These are phyloP conservation scores for Andinoacara biseriatus DNA, from an alignment of 2,113 vertebrate species.

Conservation along the genomic window DNA sequence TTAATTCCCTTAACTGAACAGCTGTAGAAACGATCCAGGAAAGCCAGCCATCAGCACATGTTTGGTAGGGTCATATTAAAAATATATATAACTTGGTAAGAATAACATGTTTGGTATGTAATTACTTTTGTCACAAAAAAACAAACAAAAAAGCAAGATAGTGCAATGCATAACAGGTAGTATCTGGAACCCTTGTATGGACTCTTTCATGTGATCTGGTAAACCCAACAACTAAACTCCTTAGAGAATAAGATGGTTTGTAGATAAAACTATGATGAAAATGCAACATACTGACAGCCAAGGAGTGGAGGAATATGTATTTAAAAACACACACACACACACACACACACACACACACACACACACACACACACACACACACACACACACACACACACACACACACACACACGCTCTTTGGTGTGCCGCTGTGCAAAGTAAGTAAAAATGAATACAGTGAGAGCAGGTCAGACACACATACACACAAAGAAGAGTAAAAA, in stretches of 20 bases:
- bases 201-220: conserved; percentile 46
- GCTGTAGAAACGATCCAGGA: conserved; percentile 6
- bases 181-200: conserved; percentile 15
- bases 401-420: not conserved
- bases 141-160: not conserved
- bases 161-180: not conserved
- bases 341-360: too few species aligned
- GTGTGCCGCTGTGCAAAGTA: not conserved
- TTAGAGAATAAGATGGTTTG: not conserved
- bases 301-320: not conserved
- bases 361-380: conserved; percentile 1
- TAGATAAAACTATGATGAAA: not conserved
- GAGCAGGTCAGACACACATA: not conserved
- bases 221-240: conserved; percentile 20
- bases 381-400: conserved; percentile 20
- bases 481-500: not conserved
- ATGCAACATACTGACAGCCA: not conserved
- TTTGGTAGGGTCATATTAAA: not conserved
- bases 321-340: not conserved
- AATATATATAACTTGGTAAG: not conserved
- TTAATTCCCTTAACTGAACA: conserved; percentile 17
- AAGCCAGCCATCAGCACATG: not conserved
- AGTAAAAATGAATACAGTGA: conserved; percentile 3
- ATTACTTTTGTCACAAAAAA: not conserved
- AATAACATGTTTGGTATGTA: not conserved